Base-by-base conservation (phyloP, 2,797 vertebrate genomes). In the Balearica regulorum region DNA sequence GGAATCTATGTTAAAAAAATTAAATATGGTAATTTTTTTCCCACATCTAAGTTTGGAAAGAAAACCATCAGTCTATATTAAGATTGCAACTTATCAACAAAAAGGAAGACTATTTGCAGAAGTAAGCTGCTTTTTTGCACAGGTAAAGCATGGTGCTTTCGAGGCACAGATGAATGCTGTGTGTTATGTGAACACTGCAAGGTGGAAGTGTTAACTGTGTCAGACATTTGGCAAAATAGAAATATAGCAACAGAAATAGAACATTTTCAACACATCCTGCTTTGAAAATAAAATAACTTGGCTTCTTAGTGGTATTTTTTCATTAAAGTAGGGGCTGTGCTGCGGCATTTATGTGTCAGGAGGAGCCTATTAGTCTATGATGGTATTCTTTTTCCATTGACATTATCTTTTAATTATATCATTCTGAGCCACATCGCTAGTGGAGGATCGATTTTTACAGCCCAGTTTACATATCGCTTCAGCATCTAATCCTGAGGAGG, bases 401-500 rank as follows among this genome's bases (percentile, higher is more conserved):
- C 54, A 87, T 92, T 91, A 71, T 95, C 88, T 97, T 83, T 95
- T 94, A 96, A 95, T 87, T 94, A 72, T 94, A 94, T 95, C 82
- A 95, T 85, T 83, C 76, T 95, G 82, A 96, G 73, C 69, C 90
- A 94, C 89, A 87, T 96, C 44, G 24, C 88, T 84, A 65, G 77
- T 43, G 70, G 41, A 71, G 70, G 90, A 91, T 94, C 87, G 57
- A 96, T 96, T 96, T 96, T 97, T 97, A 95, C 55, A 96, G 89
- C 68, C 58, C 88, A 65, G 75, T 91, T 90, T 97, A 93, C 82
- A 69, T 87, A 90, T 86, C 53, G 9, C 62, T 70, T 94, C 84
- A 92, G 84, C 87, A 78, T 97, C 87, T 96, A 97, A 97, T 97
- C 94, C 94, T 41, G 82, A 94, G 89, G 97, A 97, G 96, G 87